Conservation (phyloP, 2,797 vertebrate genomes). For the Sebastiscus albofasciatus region DNA sequence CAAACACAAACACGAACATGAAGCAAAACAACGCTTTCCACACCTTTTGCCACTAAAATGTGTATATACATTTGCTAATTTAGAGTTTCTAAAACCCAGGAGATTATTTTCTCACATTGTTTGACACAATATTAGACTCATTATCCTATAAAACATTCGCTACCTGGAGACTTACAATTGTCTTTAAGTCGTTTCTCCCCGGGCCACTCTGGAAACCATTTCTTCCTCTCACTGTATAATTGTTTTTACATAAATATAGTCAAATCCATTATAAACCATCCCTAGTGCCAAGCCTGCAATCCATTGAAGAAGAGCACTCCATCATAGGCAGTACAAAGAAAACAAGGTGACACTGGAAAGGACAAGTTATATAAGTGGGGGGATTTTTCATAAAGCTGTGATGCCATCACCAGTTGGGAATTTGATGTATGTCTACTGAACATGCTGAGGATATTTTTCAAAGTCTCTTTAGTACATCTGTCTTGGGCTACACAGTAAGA, state of each 20-base stretch:
- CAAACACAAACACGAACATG: background rate
- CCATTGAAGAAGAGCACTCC: background rate
- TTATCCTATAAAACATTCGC: background rate
- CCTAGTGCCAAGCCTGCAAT: background rate
- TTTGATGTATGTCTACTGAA: background rate
- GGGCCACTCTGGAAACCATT: background rate
- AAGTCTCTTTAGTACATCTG: background rate
- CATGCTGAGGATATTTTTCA: background rate
- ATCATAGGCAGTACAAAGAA: background rate
- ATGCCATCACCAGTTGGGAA: background rate
- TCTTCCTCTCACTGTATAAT: background rate
- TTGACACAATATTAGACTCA: background rate
- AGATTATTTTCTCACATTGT: background rate
- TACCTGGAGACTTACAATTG: background rate
- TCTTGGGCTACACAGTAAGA: background rate
- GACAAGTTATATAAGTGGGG: background rate
- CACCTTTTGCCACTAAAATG: background rate
- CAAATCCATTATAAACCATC: background rate
- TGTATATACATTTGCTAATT: background rate
- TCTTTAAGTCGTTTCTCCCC: background rate
- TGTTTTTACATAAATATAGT: slow-evolving; percentile 10
- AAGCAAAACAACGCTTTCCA: background rate
- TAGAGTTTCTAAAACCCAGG: background rate
- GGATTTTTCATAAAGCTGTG: background rate
- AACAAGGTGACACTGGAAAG: background rate